A percentile compares a stretch with the other conserved stretches of the same genome.
Evolutionary conservation across 2,113 vertebrate species (phyloP).

Genomic region (Galbula dea): DNA sequence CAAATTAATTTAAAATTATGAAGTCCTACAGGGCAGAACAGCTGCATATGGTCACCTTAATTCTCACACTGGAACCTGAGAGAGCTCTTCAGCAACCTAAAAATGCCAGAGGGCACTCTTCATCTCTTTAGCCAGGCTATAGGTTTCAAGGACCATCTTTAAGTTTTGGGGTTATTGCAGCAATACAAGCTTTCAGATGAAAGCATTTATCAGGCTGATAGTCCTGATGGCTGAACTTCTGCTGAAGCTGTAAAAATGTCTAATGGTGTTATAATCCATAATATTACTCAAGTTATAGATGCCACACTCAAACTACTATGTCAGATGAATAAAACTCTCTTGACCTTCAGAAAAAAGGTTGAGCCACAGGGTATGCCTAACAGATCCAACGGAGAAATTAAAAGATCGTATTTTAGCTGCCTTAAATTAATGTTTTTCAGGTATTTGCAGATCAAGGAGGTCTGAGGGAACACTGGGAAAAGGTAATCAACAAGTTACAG

Average conservation of each 20-base stretch:
- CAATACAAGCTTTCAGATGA: conserved; percentile 41
- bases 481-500: neutral
- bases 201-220: conserved; percentile 63
- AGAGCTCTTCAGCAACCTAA: conserved; percentile 6
- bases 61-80: neutral
- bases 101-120: conserved; percentile 17
- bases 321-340: conserved; percentile 33
- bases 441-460: neutral
- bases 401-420: neutral
- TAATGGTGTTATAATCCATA: conserved; percentile 49
- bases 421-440: neutral
- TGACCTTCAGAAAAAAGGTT: conserved; percentile 55
- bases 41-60: neutral
- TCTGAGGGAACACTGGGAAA: neutral
- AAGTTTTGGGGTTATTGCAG: conserved; percentile 39
- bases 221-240: conserved; percentile 45
- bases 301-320: conserved; percentile 39
- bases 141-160: conserved; percentile 36
- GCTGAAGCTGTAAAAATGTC: conserved; percentile 54
- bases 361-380: neutral
- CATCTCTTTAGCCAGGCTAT: conserved; percentile 11
- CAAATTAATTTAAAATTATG: neutral
- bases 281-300: conserved; percentile 53
- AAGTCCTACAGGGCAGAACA: neutral
- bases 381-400: neutral